Evolutionary conservation across 1,140 invertebrate species (phyloP).

Genomic region (Saccostrea glomerata): DNA sequence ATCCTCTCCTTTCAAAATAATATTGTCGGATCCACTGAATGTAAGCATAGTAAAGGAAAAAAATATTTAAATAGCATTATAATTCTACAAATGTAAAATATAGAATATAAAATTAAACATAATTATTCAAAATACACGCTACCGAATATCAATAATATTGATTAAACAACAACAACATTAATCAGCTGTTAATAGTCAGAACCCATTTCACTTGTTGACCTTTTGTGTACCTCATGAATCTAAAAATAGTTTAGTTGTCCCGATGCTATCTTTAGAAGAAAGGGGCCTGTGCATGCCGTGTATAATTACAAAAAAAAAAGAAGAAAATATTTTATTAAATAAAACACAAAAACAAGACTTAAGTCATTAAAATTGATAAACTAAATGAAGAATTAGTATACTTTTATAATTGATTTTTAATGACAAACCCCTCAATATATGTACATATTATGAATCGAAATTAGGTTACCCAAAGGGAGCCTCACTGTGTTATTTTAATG

Average conservation of each 20-base stretch:
- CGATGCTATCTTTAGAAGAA: constrained; percentile 9
- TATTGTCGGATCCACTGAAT: too few species aligned
- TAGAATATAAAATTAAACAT: too few species aligned
- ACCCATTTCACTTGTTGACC: not conserved
- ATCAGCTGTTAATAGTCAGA: too few species aligned
- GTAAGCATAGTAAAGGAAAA: too few species aligned
- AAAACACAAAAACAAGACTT: too few species aligned
- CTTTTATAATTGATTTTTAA: not conserved
- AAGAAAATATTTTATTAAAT: too few species aligned
- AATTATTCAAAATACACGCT: too few species aligned
- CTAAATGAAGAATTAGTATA: not conserved
- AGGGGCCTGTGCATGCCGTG: not conserved
- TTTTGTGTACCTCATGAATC: not conserved
- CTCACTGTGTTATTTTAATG: not conserved
- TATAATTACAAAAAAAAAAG: not conserved
- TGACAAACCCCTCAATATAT: not conserved
- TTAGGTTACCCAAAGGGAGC: not conserved
- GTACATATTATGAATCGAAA: not conserved
- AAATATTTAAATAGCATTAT: too few species aligned
- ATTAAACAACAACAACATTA: too few species aligned
- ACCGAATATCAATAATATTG: too few species aligned
- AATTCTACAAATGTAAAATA: too few species aligned
- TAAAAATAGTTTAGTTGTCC: constrained; percentile 2
- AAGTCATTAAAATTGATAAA: not conserved
- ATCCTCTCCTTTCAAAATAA: too few species aligned